These are phyloP conservation scores for Apocrypta bakeri DNA, from an alignment of 1,140 invertebrate species.

Conservation along the genomic window DNA sequence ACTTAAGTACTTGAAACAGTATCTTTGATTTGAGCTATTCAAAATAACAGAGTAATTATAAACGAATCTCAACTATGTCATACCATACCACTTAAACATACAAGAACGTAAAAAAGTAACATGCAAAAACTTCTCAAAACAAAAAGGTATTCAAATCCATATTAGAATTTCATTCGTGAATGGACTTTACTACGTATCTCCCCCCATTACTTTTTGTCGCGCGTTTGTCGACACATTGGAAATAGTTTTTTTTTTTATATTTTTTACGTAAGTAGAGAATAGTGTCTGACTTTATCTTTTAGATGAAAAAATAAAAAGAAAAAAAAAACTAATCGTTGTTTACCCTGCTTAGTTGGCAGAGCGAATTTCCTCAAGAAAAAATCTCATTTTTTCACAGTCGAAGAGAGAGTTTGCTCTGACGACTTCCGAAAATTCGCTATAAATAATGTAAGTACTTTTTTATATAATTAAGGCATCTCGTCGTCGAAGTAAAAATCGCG, in stretches of 20 bases:
- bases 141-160: neutral
- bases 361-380: slow-evolving; percentile 41
- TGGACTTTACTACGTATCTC: slow-evolving; percentile 5
- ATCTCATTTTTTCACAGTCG: slow-evolving; percentile 29
- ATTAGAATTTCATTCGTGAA: neutral
- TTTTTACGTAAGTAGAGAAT: slow-evolving; percentile 36
- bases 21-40: slow-evolving; percentile 29
- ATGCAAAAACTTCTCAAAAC: slow-evolving; percentile 23
- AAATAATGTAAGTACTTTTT: slow-evolving; percentile 36
- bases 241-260: neutral
- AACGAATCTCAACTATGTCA: slow-evolving; percentile 13
- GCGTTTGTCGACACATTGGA: neutral
- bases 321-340: slow-evolving; percentile 23
- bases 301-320: slow-evolving; percentile 8
- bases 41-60: slow-evolving; percentile 23
- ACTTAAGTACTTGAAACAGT: neutral
- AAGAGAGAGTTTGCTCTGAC: neutral
- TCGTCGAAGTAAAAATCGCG: neutral
- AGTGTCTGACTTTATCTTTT: slow-evolving; percentile 3
- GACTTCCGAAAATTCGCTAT: slow-evolving; percentile 24
- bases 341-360: slow-evolving; percentile 44
- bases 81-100: slow-evolving; percentile 23
- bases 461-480: slow-evolving; percentile 13
- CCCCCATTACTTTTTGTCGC: neutral
- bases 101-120: slow-evolving; percentile 12